These are phyloP conservation scores for Rugalucina vietnamica DNA, from an alignment of 2,888 invertebrate genomes.

Conservation along the genomic window DNA sequence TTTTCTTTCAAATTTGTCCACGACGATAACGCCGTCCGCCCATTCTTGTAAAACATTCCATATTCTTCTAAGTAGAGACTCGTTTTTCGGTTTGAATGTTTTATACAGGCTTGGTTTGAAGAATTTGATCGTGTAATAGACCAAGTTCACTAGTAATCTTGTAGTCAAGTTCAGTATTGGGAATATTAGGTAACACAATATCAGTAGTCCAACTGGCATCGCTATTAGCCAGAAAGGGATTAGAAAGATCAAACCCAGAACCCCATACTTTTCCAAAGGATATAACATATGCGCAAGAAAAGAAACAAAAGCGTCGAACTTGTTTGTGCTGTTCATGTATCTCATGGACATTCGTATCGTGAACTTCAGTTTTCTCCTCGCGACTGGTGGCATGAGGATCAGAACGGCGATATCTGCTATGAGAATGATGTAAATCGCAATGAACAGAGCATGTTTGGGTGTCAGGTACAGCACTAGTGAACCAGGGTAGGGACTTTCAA, in stretches of 20 bases:
- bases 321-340: neutral
- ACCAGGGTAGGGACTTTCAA: neutral
- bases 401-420: neutral
- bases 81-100: neutral
- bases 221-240: neutral
- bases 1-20: slow-evolving; percentile 21
- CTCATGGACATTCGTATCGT: neutral
- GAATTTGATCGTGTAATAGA: neutral
- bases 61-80: neutral
- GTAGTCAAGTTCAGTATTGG: slow-evolving; percentile 4
- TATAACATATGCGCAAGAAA: neutral
- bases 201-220: neutral
- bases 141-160: neutral
- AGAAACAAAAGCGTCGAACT: neutral
- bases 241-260: neutral
- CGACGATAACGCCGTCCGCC: slow-evolving; percentile 29
- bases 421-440: neutral
- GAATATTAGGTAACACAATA: neutral
- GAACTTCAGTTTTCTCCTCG: slow-evolving; percentile 14
- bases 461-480: neutral
- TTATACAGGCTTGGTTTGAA: neutral
- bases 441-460: neutral
- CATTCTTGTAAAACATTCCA: neutral
- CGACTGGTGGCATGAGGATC: neutral
- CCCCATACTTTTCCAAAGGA: neutral